phyloP scores from a whole-genome alignment of 2,888 invertebrate species.

The Drosophila greeni region DNA sequence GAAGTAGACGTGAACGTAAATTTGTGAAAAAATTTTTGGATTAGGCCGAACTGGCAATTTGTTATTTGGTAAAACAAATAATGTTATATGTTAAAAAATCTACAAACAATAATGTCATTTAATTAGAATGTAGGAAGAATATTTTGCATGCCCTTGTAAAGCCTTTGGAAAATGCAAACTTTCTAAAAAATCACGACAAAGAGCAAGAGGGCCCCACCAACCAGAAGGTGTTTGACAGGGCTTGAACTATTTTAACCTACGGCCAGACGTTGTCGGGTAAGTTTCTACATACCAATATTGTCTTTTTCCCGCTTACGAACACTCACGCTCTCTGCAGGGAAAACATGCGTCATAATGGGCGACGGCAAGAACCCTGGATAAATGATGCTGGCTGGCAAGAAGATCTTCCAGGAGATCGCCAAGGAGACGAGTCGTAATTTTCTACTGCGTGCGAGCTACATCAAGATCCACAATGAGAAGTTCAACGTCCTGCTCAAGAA shows the following conservation, averaged over 20 bases:
- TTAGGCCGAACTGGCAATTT: too few relatives aligned
- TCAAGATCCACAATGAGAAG: conserved; percentile 94
- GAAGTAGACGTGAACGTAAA: too few relatives aligned
- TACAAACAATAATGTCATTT: too few relatives aligned
- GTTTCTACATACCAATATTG: not conserved
- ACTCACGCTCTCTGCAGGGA: conserved; percentile 77
- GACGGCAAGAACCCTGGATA: conserved; percentile 84
- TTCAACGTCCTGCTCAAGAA: conserved; percentile 86
- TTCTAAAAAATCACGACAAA: too few relatives aligned
- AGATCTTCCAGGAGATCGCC: conserved; percentile 85
- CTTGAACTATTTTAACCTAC: conserved; percentile 93
- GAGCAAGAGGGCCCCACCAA: too few relatives aligned
- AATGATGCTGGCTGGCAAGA: conserved; percentile 84
- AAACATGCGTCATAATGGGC: conserved; percentile 92
- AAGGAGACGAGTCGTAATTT: conserved; percentile 84
- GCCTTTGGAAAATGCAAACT: too few relatives aligned
- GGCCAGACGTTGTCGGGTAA: conserved; percentile 92
- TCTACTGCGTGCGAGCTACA: conserved; percentile 88
- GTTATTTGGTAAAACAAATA: too few relatives aligned
- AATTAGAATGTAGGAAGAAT: too few relatives aligned
- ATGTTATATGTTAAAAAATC: too few relatives aligned
- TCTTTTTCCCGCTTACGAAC: not conserved
- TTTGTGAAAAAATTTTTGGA: too few relatives aligned
- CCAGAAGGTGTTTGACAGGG: too few relatives aligned
- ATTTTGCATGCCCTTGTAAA: too few relatives aligned